These are phyloP conservation scores for Rhinogobio ventralis DNA, from an alignment of 2,797 vertebrate genomes.

Conservation along the genomic window DNA sequence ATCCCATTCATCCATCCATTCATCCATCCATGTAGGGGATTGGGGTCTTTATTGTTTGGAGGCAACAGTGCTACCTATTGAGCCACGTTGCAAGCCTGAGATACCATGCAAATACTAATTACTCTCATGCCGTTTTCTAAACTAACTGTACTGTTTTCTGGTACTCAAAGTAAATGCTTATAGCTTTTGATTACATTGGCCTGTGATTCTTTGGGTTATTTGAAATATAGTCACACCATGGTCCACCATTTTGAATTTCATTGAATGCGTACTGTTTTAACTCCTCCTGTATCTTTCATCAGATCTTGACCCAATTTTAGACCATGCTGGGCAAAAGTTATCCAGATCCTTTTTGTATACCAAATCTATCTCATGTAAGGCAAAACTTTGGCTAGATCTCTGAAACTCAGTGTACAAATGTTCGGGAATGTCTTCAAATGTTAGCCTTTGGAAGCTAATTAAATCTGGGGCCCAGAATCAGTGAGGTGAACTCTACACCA, in stretches of 20 bases:
- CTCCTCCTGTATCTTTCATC: neutral
- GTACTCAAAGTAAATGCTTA: neutral
- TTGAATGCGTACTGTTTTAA: neutral
- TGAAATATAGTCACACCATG: neutral
- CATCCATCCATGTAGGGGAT: too few relatives aligned
- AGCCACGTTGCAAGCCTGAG: neutral
- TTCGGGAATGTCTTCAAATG: conserved; percentile 22
- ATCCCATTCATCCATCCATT: too few relatives aligned
- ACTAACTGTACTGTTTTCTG: too few relatives aligned
- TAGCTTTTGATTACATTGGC: neutral
- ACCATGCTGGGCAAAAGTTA: neutral
- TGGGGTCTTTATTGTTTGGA: neutral
- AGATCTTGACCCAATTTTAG: neutral
- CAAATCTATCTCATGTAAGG: neutral
- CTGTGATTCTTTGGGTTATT: neutral
- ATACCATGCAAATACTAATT: neutral
- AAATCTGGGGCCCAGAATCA: conserved; percentile 71
- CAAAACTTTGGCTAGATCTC: neutral
- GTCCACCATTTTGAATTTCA: neutral
- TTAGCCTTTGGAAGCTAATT: conserved; percentile 73
- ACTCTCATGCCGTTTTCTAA: neutral
- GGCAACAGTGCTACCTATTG: neutral
- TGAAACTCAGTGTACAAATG: neutral
- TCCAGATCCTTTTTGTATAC: neutral
- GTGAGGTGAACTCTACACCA: conserved; percentile 73